A percentile compares a stretch with the other conserved stretches of the same genome.
These are phyloP conservation scores for Vulpes lagopus DNA, from an alignment of 2,113 vertebrate genomes.

Conservation along the genomic window DNA sequence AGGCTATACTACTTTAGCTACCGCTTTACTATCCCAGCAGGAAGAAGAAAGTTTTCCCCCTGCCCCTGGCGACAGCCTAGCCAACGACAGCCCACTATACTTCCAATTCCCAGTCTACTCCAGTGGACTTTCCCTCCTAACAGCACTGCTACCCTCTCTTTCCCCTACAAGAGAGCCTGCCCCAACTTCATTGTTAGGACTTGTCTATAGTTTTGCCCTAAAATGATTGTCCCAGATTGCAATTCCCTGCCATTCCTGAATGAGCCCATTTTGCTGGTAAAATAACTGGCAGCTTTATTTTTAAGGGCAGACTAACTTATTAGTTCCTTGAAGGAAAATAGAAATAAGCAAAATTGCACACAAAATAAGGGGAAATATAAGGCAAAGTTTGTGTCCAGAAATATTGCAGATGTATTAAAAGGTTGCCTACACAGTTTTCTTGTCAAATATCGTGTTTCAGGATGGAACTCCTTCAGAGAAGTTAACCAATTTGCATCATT, in stretches of 20 bases:
- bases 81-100: background rate
- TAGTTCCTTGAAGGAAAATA: background rate
- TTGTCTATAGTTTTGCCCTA: background rate
- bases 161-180: background rate
- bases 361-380: background rate
- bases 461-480: background rate
- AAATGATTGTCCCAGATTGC: background rate
- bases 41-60: background rate
- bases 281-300: background rate
- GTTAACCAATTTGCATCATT: background rate
- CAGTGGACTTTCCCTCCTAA: background rate
- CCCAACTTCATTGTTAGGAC: background rate
- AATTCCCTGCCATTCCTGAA: background rate
- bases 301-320: background rate
- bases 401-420: background rate
- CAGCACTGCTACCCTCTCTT: background rate
- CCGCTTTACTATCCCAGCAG: background rate
- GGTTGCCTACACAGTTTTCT: background rate
- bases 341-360: background rate
- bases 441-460: background rate
- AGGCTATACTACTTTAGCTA: background rate
- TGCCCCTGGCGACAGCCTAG: background rate
- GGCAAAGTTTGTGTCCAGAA: background rate
- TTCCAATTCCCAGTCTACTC: background rate
- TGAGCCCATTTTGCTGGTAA: background rate